phyloP scores from a whole-genome alignment of 2,113 vertebrate genomes.

The Pelvicachromis taeniatus region DNA sequence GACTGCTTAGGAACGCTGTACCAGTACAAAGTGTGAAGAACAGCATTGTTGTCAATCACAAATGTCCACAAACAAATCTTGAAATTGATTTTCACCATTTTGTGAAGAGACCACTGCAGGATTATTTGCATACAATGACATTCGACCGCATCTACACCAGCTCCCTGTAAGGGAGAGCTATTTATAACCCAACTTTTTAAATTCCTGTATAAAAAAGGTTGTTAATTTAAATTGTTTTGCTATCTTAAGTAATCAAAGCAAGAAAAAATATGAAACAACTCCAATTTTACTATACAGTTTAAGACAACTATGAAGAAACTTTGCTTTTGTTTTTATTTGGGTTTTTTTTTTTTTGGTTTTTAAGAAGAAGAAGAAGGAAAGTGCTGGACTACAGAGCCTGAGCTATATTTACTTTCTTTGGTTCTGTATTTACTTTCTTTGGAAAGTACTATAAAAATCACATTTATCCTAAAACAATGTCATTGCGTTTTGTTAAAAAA shows the following conservation, averaged over 20 bases:
- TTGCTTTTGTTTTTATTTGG: rapidly evolving
- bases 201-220: rapidly evolving
- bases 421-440: no score
- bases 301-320: not conserved
- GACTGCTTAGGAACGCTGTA: not conserved
- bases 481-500: not conserved
- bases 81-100: not conserved
- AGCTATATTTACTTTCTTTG: not conserved
- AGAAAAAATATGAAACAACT: not conserved
- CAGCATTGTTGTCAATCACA: not conserved
- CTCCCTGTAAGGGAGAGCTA: not conserved
- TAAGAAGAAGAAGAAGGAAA: not conserved
- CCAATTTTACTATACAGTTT: not conserved
- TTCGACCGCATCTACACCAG: not conserved
- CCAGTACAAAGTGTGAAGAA: rapidly evolving
- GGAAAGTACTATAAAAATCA: not conserved
- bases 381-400: not conserved
- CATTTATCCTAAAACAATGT: not conserved
- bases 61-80: not conserved
- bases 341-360: not conserved
- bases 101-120: rapidly evolving
- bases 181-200: rapidly evolving
- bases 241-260: not conserved
- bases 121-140: not conserved
- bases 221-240: not conserved